These are phyloP conservation scores for Pampusana beccarii DNA, from an alignment of 2,113 vertebrate species.

Conservation along the genomic window DNA sequence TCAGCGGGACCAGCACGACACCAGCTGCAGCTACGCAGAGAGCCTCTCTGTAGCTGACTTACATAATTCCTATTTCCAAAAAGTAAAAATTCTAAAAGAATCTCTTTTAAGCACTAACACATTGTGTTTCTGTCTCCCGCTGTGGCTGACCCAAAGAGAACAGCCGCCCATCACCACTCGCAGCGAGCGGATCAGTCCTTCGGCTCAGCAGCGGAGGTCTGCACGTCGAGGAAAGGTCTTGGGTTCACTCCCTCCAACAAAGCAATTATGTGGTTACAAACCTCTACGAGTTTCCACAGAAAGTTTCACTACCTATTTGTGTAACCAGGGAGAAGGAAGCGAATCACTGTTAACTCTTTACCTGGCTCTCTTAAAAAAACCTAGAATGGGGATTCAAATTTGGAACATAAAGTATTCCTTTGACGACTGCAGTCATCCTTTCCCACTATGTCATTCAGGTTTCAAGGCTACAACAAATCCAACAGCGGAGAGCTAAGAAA, in stretches of 20 bases:
- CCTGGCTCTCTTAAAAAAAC: background rate
- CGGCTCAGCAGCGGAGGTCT: background rate
- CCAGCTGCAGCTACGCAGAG: background rate
- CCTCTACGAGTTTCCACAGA: background rate
- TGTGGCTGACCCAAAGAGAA: background rate
- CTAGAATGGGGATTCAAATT: background rate
- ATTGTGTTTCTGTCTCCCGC: background rate
- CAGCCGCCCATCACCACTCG: rapidly evolving
- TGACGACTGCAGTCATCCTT: background rate
- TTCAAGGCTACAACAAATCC: background rate
- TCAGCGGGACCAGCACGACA: background rate
- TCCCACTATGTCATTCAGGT: background rate
- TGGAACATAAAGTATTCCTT: background rate
- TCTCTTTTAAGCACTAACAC: background rate
- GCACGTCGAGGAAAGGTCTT: background rate
- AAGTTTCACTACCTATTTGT: background rate
- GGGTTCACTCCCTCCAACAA: background rate
- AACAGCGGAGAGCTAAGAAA: background rate
- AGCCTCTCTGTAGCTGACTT: background rate
- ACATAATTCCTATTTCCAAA: background rate
- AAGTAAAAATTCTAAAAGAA: background rate
- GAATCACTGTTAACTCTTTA: background rate
- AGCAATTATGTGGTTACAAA: background rate
- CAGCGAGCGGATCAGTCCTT: background rate
- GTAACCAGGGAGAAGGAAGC: background rate